phyloP scores from a whole-genome alignment of 2,797 vertebrate species.

The Cuculus canorus region DNA sequence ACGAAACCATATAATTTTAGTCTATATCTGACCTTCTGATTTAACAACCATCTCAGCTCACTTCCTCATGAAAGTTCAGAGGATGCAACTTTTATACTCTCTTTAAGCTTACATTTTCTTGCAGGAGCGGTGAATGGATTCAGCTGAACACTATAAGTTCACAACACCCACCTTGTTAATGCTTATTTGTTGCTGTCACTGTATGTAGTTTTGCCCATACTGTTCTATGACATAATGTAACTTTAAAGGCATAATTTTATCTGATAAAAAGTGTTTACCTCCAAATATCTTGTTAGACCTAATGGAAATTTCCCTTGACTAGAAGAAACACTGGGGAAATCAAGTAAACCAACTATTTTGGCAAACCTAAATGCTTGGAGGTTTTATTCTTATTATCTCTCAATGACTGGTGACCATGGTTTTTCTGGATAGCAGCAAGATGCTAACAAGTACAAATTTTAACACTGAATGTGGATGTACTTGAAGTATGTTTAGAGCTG shows the following conservation, averaged over 20 bases:
- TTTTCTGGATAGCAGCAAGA: background rate
- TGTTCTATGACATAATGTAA: background rate
- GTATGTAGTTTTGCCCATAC: background rate
- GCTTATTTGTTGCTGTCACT: background rate
- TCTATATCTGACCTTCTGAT: background rate
- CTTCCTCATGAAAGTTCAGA: background rate
- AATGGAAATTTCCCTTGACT: background rate
- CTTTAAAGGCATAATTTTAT: background rate
- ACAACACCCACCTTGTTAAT: background rate
- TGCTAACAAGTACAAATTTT: background rate
- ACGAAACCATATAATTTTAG: background rate
- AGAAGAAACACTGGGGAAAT: background rate
- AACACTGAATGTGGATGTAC: background rate
- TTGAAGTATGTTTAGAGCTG: background rate
- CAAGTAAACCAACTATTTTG: background rate
- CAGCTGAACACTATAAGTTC: background rate
- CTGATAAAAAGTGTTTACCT: background rate
- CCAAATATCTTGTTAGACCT: background rate
- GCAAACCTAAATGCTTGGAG: background rate
- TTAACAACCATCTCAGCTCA: background rate
- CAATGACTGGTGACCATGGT: background rate
- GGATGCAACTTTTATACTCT: slow-evolving; percentile 7
- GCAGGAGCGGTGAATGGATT: background rate
- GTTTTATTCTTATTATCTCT: background rate
- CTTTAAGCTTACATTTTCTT: background rate